These are phyloP conservation scores for Scaptodrosophila lebanonensis DNA, from an alignment of 1,140 invertebrate genomes.

Conservation along the genomic window DNA sequence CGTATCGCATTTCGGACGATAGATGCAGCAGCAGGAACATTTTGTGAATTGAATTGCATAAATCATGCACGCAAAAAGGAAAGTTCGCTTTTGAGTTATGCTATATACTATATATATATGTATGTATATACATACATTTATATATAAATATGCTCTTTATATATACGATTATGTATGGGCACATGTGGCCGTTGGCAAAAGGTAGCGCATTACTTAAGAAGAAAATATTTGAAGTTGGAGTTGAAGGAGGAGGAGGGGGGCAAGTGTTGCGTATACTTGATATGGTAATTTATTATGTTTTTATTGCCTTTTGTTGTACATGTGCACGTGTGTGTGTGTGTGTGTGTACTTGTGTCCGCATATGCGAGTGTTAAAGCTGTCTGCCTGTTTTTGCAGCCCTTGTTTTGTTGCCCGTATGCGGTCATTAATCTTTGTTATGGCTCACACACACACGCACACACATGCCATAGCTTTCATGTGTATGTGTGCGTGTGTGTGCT, in stretches of 20 bases:
- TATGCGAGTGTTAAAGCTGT: slow-evolving; percentile 24
- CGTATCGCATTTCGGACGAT: slow-evolving; percentile 4
- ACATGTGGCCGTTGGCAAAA: slow-evolving; percentile 1
- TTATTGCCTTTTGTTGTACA: slow-evolving; percentile 66
- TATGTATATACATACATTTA: too few relatives aligned
- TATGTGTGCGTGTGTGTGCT: too few relatives aligned
- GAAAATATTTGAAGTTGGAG: slow-evolving; percentile 22
- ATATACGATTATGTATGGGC: too few relatives aligned
- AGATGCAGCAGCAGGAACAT: slow-evolving; percentile 33
- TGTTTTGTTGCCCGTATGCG: slow-evolving; percentile 41
- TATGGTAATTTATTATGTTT: slow-evolving; percentile 77
- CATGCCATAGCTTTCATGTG: too few relatives aligned
- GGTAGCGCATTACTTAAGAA: slow-evolving; percentile 46
- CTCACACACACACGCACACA: slow-evolving; percentile 41
- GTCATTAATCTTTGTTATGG: slow-evolving; percentile 77
- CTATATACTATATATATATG: too few relatives aligned
- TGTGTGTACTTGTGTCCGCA: slow-evolving; percentile 52
- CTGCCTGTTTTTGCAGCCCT: neutral
- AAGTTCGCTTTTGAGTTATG: too few relatives aligned
- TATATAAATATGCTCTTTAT: too few relatives aligned
- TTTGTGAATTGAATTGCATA: slow-evolving; percentile 76
- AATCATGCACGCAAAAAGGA: slow-evolving; percentile 70
- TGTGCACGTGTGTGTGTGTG: slow-evolving; percentile 4
- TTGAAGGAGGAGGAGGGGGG: neutral
- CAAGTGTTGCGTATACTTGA: slow-evolving; percentile 59